A percentile compares a stretch with the other conserved stretches of the same genome.
These are phyloP conservation scores for Pelusios castaneus DNA, from an alignment of 2,113 vertebrate genomes.

Conservation along the genomic window DNA sequence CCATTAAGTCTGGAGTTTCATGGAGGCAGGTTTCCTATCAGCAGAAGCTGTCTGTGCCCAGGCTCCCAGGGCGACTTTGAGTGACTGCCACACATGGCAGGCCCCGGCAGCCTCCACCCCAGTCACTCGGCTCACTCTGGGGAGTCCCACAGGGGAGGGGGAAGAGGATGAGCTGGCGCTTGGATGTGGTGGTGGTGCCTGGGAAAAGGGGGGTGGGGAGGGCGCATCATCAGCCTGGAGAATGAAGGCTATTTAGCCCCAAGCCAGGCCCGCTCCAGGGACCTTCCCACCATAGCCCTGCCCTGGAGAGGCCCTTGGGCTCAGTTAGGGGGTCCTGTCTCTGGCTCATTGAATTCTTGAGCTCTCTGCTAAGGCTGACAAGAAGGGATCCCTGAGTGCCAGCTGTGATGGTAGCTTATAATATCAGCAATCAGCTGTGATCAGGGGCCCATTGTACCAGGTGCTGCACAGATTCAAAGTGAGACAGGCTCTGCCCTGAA, in stretches of 20 bases:
- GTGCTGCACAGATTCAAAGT: not conserved
- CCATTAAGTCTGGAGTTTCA: not conserved
- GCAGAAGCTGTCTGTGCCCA: not conserved
- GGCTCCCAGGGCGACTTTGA: not conserved
- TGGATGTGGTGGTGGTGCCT: rapidly evolving
- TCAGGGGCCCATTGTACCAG: not conserved
- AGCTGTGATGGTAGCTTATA: not conserved
- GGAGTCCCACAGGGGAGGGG: rapidly evolving
- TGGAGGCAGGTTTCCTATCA: not conserved
- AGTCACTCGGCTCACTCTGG: rapidly evolving
- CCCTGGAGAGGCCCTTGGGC: not conserved
- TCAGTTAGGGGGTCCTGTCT: not conserved
- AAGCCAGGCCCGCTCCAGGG: not conserved
- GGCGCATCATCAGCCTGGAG: not conserved
- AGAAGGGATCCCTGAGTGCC: not conserved
- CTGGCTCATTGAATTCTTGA: not conserved
- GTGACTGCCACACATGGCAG: rapidly evolving
- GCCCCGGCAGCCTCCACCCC: rapidly evolving
- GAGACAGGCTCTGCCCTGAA: not conserved
- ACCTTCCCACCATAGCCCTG: not conserved
- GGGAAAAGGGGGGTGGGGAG: no score
- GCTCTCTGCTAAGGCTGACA: not conserved
- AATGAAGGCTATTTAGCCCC: not conserved
- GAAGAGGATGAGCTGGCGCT: not conserved
- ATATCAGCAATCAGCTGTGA: not conserved